Evolutionary conservation across 2,888 invertebrate genomes (phyloP).

Genomic region (Allygus modestus): DNA sequence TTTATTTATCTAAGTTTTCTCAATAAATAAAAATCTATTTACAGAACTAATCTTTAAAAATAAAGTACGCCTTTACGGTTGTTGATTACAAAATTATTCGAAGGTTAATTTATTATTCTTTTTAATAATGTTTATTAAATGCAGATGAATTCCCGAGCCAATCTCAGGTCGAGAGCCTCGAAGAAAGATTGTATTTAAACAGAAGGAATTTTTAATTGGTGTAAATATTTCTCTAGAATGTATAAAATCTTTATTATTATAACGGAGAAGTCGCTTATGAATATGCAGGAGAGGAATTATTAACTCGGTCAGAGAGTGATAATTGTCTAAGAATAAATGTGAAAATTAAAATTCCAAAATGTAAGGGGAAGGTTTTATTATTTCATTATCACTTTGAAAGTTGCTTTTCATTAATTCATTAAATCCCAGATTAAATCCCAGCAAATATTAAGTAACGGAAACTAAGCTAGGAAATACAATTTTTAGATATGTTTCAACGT

Average conservation of each 20-base stretch:
- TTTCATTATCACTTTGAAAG: neutral
- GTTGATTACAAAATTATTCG: too few relatives aligned
- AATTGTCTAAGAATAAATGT: neutral
- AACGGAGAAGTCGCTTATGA: slow-evolving; percentile 26
- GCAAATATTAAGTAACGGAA: too few relatives aligned
- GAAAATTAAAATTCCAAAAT: neutral
- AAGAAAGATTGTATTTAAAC: neutral
- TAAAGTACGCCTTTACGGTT: too few relatives aligned
- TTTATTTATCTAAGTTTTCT: too few relatives aligned
- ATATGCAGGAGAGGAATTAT: slow-evolving; percentile 43
- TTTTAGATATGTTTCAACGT: too few relatives aligned
- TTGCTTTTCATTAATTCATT: too few relatives aligned
- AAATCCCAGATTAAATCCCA: too few relatives aligned
- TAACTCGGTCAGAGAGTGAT: neutral
- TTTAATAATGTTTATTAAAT: slow-evolving; percentile 34
- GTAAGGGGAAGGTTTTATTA: neutral
- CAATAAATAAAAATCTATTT: too few relatives aligned
- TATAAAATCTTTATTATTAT: slow-evolving; percentile 43
- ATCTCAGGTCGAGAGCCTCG: neutral
- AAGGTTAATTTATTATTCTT: neutral
- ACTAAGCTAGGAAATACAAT: too few relatives aligned
- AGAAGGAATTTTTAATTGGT: slow-evolving; percentile 52
- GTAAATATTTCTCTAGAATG: slow-evolving; percentile 39
- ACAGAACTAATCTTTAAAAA: too few relatives aligned
- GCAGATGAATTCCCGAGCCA: slow-evolving; percentile 12